Evolutionary conservation across 2,888 invertebrate species (phyloP).

Genomic region (Ernsta delagoae): DNA sequence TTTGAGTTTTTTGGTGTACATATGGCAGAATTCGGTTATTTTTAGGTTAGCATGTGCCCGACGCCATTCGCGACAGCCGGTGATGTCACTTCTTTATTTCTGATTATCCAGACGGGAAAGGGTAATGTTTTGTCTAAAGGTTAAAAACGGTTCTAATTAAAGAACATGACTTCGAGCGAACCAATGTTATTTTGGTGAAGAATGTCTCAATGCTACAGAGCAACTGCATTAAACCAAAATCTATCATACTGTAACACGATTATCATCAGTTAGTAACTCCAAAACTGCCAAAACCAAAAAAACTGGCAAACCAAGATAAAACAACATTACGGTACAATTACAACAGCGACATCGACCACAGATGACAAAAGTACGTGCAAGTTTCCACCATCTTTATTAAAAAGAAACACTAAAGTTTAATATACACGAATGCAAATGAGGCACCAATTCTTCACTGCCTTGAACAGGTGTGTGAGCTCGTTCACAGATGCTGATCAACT

Average conservation of each 20-base stretch:
- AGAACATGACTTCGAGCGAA: slow-evolving; percentile 40
- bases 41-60: slow-evolving; percentile 76
- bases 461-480: slow-evolving; percentile 12
- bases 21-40: slow-evolving; percentile 78
- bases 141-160: slow-evolving; percentile 51
- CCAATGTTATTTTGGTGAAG: neutral
- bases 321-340: neutral
- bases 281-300: no score
- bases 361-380: neutral
- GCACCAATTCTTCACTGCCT: slow-evolving; percentile 11
- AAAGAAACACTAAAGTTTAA: neutral
- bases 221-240: no score
- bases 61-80: slow-evolving; percentile 74
- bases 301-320: no score
- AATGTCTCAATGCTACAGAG: no score
- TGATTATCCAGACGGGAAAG: slow-evolving; percentile 64
- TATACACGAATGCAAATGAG: slow-evolving; percentile 5
- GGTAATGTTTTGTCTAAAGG: slow-evolving; percentile 61
- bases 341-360: neutral
- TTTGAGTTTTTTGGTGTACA: slow-evolving; percentile 66
- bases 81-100: slow-evolving; percentile 79
- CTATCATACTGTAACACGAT: no score
- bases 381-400: neutral
- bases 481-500: slow-evolving; percentile 13
- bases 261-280: no score